Base-by-base conservation (phyloP, 2,113 vertebrate species). In the Etheostoma cragini region DNA sequence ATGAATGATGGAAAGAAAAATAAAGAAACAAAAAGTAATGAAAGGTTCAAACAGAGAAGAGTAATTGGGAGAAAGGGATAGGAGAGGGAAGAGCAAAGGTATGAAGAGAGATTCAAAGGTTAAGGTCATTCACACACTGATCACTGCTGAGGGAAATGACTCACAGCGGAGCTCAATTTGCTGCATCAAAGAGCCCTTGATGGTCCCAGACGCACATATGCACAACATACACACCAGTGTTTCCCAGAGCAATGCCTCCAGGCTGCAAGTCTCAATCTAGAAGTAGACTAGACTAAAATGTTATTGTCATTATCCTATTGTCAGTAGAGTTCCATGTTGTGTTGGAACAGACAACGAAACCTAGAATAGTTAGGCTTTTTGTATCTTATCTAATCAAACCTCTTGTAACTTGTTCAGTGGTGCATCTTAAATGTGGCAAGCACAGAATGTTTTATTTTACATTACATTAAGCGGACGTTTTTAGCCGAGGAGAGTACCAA, bases 131-230 rank as follows among this genome's bases (percentile, higher is more conserved):
- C 63, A 64, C 68, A 65, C 21, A 50, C 33, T 47, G 22, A 73
- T 78, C 64, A 62, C 72, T 69, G 82, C 54, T 72, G 53, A 67
- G 61, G 76, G 64, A 85, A 80, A 84, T 81, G 72, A 90, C 53
- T 86, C 72, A 45, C 38, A 47, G 78, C 64, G 24, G 45, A 85
- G 63, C 77, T 74, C n/a, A 62, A 63, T 75, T 17, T 26, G 42
- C 71, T 78, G 64, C 69, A 75, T 81, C 87, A 86, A 90, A 88
- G 77, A 83, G 72, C 42, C 72, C 66, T 90, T 85, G 57, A 81
- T 87, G n/a, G 69, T 58, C 49, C 22, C 62, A 82, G 61, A 56
- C 6, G 16, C 60, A 79, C 4, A 21, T 38, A 70, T 26, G 13
- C 47, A 52, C 22, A 72, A 75, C 77, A 61, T 38, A 63, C 47